Conservation (phyloP, 2,888 invertebrate species). For the Hymenopus coronatus region DNA sequence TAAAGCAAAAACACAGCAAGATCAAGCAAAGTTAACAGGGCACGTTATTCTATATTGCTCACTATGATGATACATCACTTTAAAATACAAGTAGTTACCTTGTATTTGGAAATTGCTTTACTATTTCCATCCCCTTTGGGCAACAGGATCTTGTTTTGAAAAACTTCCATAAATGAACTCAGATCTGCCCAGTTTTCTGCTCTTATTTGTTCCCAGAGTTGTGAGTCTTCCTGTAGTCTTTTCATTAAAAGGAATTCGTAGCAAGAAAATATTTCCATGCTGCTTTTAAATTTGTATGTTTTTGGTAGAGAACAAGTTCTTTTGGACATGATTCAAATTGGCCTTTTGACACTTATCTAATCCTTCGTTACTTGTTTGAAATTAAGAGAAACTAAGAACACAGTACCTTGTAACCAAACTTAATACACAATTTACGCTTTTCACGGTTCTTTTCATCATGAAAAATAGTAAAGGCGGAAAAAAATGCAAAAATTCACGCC, state of each 20-base stretch:
- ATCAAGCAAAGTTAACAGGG: not conserved
- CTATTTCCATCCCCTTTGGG: not conserved
- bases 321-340: not conserved
- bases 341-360: not conserved
- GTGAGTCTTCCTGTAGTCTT: slow-evolving; percentile 28
- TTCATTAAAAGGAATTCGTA: slow-evolving; percentile 32
- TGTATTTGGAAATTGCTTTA: not conserved
- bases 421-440: too few species aligned
- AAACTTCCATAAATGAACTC: slow-evolving; percentile 7
- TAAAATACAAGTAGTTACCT: not conserved
- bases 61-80: too few species aligned
- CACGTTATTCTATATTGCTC: too few species aligned
- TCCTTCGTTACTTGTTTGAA: too few species aligned
- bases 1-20: not conserved
- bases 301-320: not conserved
- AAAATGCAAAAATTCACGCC: too few species aligned
- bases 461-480: too few species aligned
- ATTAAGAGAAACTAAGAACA: too few species aligned
- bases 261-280: slow-evolving; percentile 29
- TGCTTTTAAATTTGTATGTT: not conserved
- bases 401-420: too few species aligned
- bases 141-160: not conserved
- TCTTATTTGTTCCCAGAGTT: slow-evolving; percentile 30
- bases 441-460: too few species aligned
- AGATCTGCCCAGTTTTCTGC: slow-evolving; percentile 22